Conservation (phyloP, 2,113 vertebrate genomes). For the Brachirus orientalis region DNA sequence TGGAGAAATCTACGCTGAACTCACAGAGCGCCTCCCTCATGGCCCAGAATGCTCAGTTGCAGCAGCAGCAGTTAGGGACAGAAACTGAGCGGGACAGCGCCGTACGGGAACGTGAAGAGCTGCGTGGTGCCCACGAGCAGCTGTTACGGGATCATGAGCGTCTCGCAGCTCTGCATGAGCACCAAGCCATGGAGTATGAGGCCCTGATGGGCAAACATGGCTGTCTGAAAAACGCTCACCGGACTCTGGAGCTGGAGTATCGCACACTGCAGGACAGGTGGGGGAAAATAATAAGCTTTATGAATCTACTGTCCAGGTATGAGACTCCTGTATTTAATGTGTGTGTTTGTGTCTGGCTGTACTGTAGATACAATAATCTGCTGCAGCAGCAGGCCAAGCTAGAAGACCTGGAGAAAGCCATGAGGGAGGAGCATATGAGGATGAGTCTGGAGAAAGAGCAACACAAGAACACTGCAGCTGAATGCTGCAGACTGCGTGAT, state of each 20-base stretch:
- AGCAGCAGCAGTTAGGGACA: slow-evolving; percentile 88
- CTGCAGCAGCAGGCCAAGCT: slow-evolving; percentile 91
- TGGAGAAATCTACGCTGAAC: slow-evolving; percentile 95
- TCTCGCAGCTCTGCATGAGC: slow-evolving; percentile 92
- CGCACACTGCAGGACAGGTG: slow-evolving; percentile 93
- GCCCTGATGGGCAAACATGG: slow-evolving; percentile 92
- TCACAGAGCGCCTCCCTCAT: slow-evolving; percentile 93
- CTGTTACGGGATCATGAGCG: slow-evolving; percentile 93
- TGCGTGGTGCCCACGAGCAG: slow-evolving; percentile 88
- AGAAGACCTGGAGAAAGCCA: slow-evolving; percentile 90
- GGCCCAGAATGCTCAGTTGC: slow-evolving; percentile 94
- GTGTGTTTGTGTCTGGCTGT: not conserved
- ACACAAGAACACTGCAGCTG: slow-evolving; percentile 86
- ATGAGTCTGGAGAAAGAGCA: slow-evolving; percentile 91
- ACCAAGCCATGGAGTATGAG: slow-evolving; percentile 92
- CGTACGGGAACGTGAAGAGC: slow-evolving; percentile 88
- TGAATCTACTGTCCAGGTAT: not conserved
- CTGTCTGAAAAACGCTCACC: slow-evolving; percentile 90
- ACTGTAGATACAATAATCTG: slow-evolving; percentile 84
- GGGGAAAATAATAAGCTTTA: not conserved
- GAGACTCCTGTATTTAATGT: not conserved
- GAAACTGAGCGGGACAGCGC: slow-evolving; percentile 89
- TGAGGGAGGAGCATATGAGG: slow-evolving; percentile 93
- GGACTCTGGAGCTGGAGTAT: slow-evolving; percentile 93
- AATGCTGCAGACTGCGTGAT: slow-evolving; percentile 88